A percentile compares a stretch with the other conserved stretches of the same genome.
These are phyloP conservation scores for Cryptotermes secundus DNA, from an alignment of 1,140 invertebrate genomes.

Conservation along the genomic window DNA sequence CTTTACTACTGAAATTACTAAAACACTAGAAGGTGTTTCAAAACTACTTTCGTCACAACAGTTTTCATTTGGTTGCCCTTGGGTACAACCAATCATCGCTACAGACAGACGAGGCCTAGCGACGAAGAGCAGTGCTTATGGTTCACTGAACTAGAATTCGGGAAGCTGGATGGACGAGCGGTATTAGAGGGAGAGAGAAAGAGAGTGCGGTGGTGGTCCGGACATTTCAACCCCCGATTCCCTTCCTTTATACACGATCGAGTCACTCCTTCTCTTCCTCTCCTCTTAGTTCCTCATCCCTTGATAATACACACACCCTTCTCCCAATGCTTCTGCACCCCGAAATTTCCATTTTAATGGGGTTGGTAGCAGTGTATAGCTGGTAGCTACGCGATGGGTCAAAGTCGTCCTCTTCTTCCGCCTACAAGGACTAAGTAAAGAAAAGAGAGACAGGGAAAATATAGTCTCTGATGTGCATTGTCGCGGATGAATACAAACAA, in stretches of 20 bases:
- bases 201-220: neutral
- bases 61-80: neutral
- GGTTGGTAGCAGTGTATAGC: neutral
- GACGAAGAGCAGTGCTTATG: neutral
- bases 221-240: neutral
- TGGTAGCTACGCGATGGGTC: neutral
- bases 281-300: conserved; percentile 12
- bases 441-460: neutral
- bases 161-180: neutral
- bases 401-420: neutral
- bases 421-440: neutral
- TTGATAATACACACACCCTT: neutral
- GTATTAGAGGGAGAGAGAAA: neutral
- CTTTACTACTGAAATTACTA: too few species aligned
- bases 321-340: neutral
- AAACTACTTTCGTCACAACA: too few species aligned
- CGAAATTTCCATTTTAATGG: conserved; percentile 8
- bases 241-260: neutral
- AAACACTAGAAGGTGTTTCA: too few species aligned
- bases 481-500: neutral
- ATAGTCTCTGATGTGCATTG: neutral
- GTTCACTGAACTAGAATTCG: neutral
- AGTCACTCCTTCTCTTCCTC: neutral
- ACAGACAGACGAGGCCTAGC: neutral
- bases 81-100: neutral